Evolutionary conservation across 2,888 invertebrate genomes (phyloP).

Genomic region (Epinotia nisella): DNA sequence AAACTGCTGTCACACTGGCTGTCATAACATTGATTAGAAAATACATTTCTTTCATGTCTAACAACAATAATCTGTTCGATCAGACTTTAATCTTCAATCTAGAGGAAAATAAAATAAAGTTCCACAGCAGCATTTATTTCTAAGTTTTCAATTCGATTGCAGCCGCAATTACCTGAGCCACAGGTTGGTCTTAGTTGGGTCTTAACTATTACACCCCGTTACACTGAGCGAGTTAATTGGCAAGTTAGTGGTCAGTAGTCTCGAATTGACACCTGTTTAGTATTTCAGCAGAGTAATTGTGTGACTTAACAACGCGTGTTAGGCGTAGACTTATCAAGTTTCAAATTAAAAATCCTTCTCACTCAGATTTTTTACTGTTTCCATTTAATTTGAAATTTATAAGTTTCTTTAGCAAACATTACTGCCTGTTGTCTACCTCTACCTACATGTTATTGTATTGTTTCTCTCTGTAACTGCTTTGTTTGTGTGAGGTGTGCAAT

Average conservation of each 20-base stretch:
- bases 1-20: no score
- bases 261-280: background rate
- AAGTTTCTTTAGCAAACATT: no score
- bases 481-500: no score
- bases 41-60: no score
- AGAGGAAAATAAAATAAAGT: background rate
- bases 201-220: slow-evolving; percentile 8
- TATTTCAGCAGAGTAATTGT: background rate
- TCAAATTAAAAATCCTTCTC: no score
- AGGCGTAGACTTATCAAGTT: no score
- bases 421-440: no score
- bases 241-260: slow-evolving; percentile 2
- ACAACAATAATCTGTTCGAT: background rate
- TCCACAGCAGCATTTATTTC: slow-evolving; percentile 24
- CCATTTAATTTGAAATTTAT: no score
- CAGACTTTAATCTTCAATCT: slow-evolving; percentile 15
- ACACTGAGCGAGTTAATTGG: background rate
- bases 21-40: no score
- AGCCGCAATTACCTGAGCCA: slow-evolving; percentile 25
- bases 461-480: no score
- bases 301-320: background rate
- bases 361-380: no score
- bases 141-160: slow-evolving; percentile 35
- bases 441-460: no score
- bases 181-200: slow-evolving; percentile 33